Conservation (phyloP, 1,140 invertebrate species). For the Atopsyche davidsoni region DNA sequence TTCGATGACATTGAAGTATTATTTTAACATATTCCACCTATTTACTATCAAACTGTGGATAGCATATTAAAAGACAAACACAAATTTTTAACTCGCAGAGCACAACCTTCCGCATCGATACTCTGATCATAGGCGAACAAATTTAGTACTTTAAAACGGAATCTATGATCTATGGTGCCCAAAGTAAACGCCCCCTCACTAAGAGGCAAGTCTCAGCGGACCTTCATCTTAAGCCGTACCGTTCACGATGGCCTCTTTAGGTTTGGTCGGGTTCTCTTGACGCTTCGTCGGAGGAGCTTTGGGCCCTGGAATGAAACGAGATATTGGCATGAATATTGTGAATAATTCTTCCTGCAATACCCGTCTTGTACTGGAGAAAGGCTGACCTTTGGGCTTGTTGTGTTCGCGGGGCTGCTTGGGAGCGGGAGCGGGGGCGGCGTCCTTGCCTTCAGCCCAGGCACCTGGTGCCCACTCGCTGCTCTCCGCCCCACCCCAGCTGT, state of each 20-base stretch:
- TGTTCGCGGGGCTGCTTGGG: slow-evolving; percentile 24
- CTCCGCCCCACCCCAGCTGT: slow-evolving; percentile 8
- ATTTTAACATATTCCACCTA: slow-evolving; percentile 12
- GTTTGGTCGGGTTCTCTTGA: slow-evolving; percentile 45
- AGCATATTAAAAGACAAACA: slow-evolving; percentile 25
- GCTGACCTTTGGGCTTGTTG: slow-evolving; percentile 17
- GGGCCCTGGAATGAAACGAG: slow-evolving; percentile 15
- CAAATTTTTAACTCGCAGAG: slow-evolving; percentile 23
- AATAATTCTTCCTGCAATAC: too few relatives aligned
- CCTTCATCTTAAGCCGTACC: slow-evolving; percentile 40
- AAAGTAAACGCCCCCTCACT: slow-evolving; percentile 19
- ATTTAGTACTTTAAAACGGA: slow-evolving; percentile 27
- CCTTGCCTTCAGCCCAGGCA: too few relatives aligned
- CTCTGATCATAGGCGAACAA: slow-evolving; percentile 22
- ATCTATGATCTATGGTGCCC: slow-evolving; percentile 26
- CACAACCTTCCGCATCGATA: slow-evolving; percentile 22
- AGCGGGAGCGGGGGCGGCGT: slow-evolving; percentile 14
- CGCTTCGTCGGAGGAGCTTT: slow-evolving; percentile 33
- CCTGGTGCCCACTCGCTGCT: slow-evolving; percentile 17
- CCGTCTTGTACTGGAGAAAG: too few relatives aligned
- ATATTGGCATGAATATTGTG: slow-evolving; percentile 11
- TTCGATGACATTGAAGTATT: background rate
- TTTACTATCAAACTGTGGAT: slow-evolving; percentile 16
- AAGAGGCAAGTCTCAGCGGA: slow-evolving; percentile 10
- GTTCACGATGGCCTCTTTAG: slow-evolving; percentile 56